These are phyloP conservation scores for Thripadectes ignobilis DNA, from an alignment of 2,797 vertebrate genomes.

Conservation along the genomic window DNA sequence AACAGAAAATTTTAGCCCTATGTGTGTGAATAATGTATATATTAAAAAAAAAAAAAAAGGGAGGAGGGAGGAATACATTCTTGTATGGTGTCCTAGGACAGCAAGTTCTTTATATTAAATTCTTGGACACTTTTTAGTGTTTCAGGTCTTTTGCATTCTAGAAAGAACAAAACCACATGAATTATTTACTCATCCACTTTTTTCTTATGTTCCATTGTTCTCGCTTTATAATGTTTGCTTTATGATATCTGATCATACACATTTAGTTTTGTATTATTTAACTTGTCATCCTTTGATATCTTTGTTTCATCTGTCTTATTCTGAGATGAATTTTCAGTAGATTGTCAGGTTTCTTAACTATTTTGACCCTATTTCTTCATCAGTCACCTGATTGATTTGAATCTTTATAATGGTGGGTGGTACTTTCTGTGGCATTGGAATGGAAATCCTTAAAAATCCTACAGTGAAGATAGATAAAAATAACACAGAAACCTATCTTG, in stretches of 20 bases:
- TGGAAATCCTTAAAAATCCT: conserved; percentile 6
- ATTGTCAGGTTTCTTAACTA: not conserved
- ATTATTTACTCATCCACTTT: not conserved
- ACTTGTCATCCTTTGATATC: not conserved
- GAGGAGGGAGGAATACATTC: not conserved
- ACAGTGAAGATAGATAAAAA: not conserved
- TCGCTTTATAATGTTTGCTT: not conserved
- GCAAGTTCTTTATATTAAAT: not conserved
- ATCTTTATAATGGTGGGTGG: not conserved
- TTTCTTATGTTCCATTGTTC: not conserved
- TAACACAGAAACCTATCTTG: not conserved
- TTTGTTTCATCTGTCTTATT: not conserved
- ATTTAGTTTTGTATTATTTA: not conserved
- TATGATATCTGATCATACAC: not conserved
- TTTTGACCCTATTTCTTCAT: not conserved
- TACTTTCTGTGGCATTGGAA: not conserved
- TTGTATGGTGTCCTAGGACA: not conserved
- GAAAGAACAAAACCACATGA: not conserved
- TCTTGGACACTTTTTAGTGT: not conserved
- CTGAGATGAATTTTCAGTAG: not conserved
- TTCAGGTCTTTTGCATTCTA: not conserved
- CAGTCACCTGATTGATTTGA: not conserved
- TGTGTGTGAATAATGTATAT: not conserved
- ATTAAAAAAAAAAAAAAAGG: not conserved
- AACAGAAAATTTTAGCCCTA: not conserved